phyloP scores from a whole-genome alignment of 2,888 invertebrate species.

The Tolmerus cingulatus region DNA sequence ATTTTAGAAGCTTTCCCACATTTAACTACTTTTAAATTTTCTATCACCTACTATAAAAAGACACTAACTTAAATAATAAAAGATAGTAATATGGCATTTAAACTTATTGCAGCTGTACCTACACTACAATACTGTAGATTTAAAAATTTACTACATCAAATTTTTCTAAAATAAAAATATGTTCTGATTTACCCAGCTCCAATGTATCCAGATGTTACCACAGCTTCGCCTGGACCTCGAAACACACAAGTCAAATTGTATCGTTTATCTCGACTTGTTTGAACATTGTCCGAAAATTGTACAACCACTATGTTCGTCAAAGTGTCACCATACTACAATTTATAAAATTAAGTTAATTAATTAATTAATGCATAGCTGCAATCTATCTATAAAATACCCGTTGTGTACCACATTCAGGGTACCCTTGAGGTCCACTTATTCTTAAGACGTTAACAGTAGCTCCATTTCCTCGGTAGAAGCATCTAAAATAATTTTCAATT shows the following conservation, averaged over 20 bases:
- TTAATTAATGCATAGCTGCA: background rate
- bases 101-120: background rate
- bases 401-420: conserved; percentile 92
- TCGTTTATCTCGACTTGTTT: conserved; percentile 87
- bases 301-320: conserved; percentile 94
- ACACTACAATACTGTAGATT: background rate
- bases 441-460: conserved; percentile 82
- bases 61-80: too few relatives aligned
- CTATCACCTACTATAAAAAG: too few relatives aligned
- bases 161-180: background rate
- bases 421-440: conserved; percentile 90
- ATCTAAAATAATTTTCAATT: conserved; percentile 62
- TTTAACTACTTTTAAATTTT: too few relatives aligned
- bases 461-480: conserved; percentile 91
- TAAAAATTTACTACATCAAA: background rate
- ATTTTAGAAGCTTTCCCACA: too few relatives aligned
- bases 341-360: background rate
- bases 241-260: conserved; percentile 93
- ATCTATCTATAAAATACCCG: conserved; percentile 65
- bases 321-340: conserved; percentile 84
- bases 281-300: conserved; percentile 92
- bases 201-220: conserved; percentile 91
- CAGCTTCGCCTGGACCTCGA: conserved; percentile 90
- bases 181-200: conserved; percentile 79
- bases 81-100: background rate